phyloP scores from a whole-genome alignment of 2,888 invertebrate species.

The Augochlorella aurata region DNA sequence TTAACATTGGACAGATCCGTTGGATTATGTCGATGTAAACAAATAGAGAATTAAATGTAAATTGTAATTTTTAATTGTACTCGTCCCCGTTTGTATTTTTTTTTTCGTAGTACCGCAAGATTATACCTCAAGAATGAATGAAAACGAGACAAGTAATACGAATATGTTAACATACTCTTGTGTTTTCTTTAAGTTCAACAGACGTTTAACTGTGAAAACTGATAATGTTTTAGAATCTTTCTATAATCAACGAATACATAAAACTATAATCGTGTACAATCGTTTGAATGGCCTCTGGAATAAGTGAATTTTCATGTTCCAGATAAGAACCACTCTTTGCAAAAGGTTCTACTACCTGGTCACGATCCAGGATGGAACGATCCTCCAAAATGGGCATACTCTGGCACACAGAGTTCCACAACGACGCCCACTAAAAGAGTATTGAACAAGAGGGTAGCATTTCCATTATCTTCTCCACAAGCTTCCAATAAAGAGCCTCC shows the following conservation, averaged over 20 bases:
- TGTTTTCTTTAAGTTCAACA: conserved; percentile 7
- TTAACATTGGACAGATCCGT: background rate
- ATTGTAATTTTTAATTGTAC: background rate
- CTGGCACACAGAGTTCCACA: conserved; percentile 42
- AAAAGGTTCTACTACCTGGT: conserved; percentile 72
- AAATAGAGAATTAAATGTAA: conserved; percentile 11
- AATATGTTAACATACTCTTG: conserved; percentile 17
- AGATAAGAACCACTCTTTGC: conserved; percentile 69
- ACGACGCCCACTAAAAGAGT: conserved; percentile 72
- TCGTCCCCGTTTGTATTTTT: background rate
- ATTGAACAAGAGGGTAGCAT: conserved; percentile 78
- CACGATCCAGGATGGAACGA: conserved; percentile 81
- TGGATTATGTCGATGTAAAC: conserved; percentile 3
- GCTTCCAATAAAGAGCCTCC: conserved; percentile 33
- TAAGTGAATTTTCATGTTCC: conserved; percentile 11
- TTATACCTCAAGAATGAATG: conserved; percentile 29
- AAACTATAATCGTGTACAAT: background rate
- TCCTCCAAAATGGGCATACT: conserved; percentile 78
- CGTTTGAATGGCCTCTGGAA: background rate
- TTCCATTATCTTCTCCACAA: conserved; percentile 73
- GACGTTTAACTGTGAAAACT: background rate
- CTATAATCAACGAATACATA: background rate
- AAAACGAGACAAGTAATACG: conserved; percentile 45
- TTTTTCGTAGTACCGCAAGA: background rate
- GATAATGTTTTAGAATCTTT: background rate